Evolutionary conservation across 2,888 invertebrate genomes (phyloP).

Genomic region (Acleris cristana): DNA sequence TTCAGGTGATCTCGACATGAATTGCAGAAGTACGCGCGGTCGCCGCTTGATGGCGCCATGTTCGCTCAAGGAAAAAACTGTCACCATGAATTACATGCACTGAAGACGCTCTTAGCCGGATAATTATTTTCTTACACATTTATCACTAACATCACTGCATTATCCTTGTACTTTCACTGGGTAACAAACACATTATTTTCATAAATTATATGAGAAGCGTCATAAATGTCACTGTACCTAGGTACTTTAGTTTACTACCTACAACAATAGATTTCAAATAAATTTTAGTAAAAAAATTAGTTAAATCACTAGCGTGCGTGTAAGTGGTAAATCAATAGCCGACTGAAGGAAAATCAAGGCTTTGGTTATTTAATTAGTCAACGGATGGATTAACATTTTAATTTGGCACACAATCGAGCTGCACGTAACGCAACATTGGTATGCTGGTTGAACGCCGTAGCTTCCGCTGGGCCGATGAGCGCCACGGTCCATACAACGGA

Average conservation of each 20-base stretch:
- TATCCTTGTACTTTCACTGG: constrained; percentile 22
- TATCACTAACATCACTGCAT: constrained; percentile 11
- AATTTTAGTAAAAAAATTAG: neutral
- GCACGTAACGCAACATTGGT: constrained; percentile 62
- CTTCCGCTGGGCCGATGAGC: constrained; percentile 66
- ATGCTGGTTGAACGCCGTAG: constrained; percentile 61
- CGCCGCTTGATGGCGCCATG: constrained; percentile 84
- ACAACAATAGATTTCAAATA: neutral
- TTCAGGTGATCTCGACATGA: constrained; percentile 63
- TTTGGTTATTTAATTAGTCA: constrained; percentile 73
- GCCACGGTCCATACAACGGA: constrained; percentile 46
- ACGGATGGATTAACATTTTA: constrained; percentile 77
- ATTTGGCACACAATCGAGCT: constrained; percentile 71
- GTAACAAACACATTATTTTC: constrained; percentile 21
- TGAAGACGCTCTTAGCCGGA: constrained; percentile 46
- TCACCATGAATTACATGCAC: constrained; percentile 85
- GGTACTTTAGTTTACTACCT: neutral
- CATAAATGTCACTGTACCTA: neutral
- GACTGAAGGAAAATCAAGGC: constrained; percentile 77
- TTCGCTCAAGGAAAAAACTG: constrained; percentile 86
- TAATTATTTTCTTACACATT: constrained; percentile 12
- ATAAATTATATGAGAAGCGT: constrained; percentile 10
- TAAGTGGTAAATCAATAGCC: constrained; percentile 60
- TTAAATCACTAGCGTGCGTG: constrained; percentile 54
- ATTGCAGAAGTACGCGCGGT: constrained; percentile 79